Conservation (phyloP, 2,797 vertebrate genomes). For the Cygnus olor region DNA sequence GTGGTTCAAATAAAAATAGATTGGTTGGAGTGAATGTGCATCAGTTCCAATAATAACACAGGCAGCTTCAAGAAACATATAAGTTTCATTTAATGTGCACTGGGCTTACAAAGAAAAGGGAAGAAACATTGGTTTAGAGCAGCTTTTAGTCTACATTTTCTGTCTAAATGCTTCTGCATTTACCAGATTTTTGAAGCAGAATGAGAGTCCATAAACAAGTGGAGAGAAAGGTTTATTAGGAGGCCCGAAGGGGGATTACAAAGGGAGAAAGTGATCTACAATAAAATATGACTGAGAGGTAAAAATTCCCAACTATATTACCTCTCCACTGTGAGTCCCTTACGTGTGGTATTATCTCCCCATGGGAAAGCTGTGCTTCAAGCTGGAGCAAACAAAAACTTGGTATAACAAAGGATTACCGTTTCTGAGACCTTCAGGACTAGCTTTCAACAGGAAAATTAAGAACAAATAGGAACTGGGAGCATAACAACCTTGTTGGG, state of each 20-base stretch:
- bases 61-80: conserved; percentile 48
- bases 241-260: neutral
- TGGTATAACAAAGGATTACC: neutral
- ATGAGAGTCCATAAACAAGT: conserved; percentile 36
- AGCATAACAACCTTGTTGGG: neutral
- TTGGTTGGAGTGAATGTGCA: conserved; percentile 72
- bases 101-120: conserved; percentile 53
- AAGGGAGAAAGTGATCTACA: neutral
- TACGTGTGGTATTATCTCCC: neutral
- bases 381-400: neutral
- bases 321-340: neutral
- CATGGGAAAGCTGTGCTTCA: neutral
- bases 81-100: conserved; percentile 69
- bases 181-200: conserved; percentile 64
- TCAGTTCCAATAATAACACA: conserved; percentile 75
- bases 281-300: neutral
- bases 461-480: neutral
- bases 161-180: conserved; percentile 62
- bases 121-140: conserved; percentile 29
- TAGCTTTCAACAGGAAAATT: neutral
- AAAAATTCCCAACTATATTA: neutral
- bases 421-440: neutral
- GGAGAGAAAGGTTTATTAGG: neutral
- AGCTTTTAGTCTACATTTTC: conserved; percentile 71
- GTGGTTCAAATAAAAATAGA: conserved; percentile 81